Evolutionary conservation across 2,113 vertebrate genomes (phyloP).

Genomic region (Equus przewalskii): DNA sequence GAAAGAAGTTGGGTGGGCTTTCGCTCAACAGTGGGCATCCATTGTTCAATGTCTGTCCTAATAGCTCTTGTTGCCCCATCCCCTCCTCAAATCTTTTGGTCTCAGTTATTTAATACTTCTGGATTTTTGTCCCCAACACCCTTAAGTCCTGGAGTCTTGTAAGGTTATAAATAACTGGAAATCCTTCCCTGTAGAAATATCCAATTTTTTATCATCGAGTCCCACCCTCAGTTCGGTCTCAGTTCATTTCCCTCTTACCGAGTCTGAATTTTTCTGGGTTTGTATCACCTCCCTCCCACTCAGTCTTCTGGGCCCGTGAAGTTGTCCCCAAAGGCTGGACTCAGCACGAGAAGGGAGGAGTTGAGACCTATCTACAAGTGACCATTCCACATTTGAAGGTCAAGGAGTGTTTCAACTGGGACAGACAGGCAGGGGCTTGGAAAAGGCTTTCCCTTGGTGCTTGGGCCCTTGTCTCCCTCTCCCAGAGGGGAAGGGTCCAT

Average conservation of each 20-base stretch:
- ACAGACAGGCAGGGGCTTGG: neutral
- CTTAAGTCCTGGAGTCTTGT: neutral
- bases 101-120: neutral
- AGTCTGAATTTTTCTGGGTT: conserved; percentile 6
- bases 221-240: neutral
- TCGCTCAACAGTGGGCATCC: neutral
- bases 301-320: neutral
- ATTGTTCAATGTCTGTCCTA: neutral
- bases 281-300: neutral
- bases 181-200: neutral
- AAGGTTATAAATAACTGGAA: neutral
- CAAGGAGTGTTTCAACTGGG: neutral
- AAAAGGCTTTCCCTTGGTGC: neutral
- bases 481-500: neutral
- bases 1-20: neutral
- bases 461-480: neutral
- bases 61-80: neutral
- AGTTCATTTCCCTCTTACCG: neutral
- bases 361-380: neutral
- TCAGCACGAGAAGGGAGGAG: neutral
- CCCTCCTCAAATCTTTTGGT: neutral
- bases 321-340: neutral
- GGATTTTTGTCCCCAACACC: neutral
- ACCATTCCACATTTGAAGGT: neutral
- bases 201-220: neutral